Percentiles rank a stretch among this genome's conserved stretches.
Evolutionary conservation across 2,797 vertebrate species (phyloP).

Genomic region (Coregonus ussuriensis): DNA sequence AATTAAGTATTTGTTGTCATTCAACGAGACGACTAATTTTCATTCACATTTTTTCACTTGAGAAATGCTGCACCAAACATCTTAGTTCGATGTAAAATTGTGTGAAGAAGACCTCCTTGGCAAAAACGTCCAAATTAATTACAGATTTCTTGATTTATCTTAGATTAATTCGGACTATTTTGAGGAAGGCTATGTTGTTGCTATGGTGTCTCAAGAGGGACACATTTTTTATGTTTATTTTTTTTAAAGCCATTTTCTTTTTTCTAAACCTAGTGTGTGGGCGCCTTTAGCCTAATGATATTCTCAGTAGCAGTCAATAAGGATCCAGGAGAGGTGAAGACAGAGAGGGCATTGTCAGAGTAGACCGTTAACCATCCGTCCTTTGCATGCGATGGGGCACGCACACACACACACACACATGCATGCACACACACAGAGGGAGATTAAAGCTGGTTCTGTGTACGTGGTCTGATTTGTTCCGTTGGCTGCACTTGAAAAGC

Average conservation of each 20-base stretch:
- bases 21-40: no score
- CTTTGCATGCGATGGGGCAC: conserved; percentile 41
- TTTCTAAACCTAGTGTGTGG: not conserved
- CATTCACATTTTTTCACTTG: no score
- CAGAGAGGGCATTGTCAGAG: conserved; percentile 33
- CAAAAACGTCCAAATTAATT: no score
- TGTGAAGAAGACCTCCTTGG: no score
- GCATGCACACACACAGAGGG: conserved; percentile 18
- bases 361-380: conserved; percentile 44
- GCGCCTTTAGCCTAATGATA: not conserved
- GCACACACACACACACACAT: conserved; percentile 3
- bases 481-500: conserved; percentile 39
- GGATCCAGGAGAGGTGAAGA: not conserved
- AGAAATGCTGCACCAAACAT: no score
- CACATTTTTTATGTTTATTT: no score
- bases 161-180: no score
- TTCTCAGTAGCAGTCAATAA: not conserved
- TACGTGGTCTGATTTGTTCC: conserved; percentile 46
- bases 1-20: no score
- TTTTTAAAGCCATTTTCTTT: not conserved
- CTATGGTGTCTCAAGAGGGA: no score
- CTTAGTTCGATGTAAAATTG: no score
- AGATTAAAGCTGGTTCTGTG: conserved; percentile 43
- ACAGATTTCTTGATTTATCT: no score
- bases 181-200: no score